Percentiles rank a stretch among this genome's conserved stretches.
Conservation (phyloP, 2,888 invertebrate genomes). For the Drosophila cognata region DNA sequence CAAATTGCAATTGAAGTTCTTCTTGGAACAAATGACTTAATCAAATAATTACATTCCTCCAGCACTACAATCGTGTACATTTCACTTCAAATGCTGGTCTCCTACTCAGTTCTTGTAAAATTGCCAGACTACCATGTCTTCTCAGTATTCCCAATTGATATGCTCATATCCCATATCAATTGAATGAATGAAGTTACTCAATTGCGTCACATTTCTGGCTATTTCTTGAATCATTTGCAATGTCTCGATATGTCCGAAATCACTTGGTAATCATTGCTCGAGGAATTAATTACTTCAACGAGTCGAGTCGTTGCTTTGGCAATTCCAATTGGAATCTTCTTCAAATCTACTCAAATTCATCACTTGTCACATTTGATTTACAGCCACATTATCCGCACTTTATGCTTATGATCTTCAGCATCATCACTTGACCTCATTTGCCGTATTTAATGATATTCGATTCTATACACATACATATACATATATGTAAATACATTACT, state of each 20-base stretch:
- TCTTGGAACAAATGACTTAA: not conserved
- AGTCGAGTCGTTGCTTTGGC: conserved; percentile 11
- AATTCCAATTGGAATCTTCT: conserved; percentile 18
- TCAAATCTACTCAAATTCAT: conserved; percentile 21
- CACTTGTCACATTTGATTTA: conserved; percentile 55
- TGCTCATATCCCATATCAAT: not conserved
- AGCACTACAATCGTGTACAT: not conserved
- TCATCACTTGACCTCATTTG: conserved; percentile 66
- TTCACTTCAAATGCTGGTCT: not conserved
- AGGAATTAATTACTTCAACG: conserved; percentile 11
- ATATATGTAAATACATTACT: conserved; percentile 45
- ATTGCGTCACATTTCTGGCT: conserved; percentile 4
- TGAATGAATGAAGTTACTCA: not conserved
- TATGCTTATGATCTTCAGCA: conserved; percentile 32
- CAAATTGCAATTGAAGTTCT: not conserved
- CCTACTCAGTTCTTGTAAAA: not conserved
- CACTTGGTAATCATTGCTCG: conserved; percentile 33
- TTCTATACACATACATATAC: conserved; percentile 28
- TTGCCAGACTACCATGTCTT: not conserved
- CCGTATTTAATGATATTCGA: conserved; percentile 33
- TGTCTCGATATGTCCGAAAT: not conserved
- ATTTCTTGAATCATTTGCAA: conserved; percentile 19
- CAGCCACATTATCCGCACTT: conserved; percentile 41
- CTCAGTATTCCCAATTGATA: not conserved
- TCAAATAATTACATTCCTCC: not conserved